Conservation (phyloP, 2,113 vertebrate species). For the Pheucticus melanocephalus region DNA sequence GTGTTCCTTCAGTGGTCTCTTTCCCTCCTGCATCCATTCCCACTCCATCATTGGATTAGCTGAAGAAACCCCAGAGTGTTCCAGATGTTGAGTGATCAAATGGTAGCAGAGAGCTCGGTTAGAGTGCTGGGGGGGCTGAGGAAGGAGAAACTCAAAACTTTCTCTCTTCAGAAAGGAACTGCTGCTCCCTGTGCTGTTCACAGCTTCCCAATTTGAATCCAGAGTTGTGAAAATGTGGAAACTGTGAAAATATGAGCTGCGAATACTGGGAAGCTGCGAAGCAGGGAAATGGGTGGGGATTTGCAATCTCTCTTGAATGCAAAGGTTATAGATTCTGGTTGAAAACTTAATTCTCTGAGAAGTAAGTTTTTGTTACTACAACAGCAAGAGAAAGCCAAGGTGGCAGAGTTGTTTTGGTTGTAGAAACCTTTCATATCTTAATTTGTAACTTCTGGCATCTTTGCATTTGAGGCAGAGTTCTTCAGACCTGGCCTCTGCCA, state of each 20-base stretch:
- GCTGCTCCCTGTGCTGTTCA: background rate
- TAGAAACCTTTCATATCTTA: background rate
- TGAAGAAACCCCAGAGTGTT: background rate
- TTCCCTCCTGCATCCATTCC: background rate
- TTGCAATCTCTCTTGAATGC: background rate
- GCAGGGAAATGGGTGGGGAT: background rate
- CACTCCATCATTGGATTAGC: background rate
- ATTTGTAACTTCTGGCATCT: background rate
- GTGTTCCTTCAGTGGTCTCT: background rate
- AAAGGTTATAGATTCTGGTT: background rate
- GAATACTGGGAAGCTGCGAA: constrained; percentile 33
- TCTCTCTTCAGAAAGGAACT: background rate
- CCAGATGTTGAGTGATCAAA: constrained; percentile 4
- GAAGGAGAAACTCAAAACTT: background rate
- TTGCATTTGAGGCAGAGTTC: background rate
- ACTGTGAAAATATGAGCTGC: constrained; percentile 50
- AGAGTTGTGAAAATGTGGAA: constrained; percentile 36
- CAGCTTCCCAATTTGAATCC: constrained; percentile 48
- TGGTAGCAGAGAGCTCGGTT: background rate
- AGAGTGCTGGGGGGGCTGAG: background rate
- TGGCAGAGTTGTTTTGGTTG: background rate
- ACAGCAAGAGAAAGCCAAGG: background rate
- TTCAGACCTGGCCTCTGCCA: background rate
- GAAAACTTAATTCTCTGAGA: background rate
- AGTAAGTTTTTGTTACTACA: background rate